Percentiles rank a stretch among this genome's conserved stretches.
These are phyloP conservation scores for Lethenteron reissneri DNA, from an alignment of 2,113 vertebrate species.

Conservation along the genomic window DNA sequence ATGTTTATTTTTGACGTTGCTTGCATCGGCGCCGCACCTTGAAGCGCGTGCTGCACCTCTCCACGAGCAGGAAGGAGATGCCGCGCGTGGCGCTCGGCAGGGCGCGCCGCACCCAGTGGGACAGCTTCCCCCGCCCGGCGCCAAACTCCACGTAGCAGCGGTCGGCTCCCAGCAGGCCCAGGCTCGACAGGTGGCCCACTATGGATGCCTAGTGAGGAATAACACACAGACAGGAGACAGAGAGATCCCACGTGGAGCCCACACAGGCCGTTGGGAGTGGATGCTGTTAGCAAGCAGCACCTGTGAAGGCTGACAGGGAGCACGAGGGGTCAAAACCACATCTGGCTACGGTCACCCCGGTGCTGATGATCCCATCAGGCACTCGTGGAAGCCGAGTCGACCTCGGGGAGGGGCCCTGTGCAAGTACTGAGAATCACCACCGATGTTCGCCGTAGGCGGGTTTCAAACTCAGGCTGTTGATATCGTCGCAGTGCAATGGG, in stretches of 20 bases:
- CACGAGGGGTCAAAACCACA: too few species aligned
- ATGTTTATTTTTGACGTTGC: too few species aligned
- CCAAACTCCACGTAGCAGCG: slow-evolving; percentile 81
- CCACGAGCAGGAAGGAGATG: slow-evolving; percentile 62
- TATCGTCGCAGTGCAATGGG: too few species aligned
- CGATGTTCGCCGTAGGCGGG: too few species aligned
- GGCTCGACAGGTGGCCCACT: slow-evolving; percentile 58
- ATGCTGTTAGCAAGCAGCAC: not conserved
- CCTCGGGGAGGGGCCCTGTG: too few species aligned
- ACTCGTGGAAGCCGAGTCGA: too few species aligned
- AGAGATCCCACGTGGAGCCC: not conserved
- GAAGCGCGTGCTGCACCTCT: slow-evolving; percentile 65
- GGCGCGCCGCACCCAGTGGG: slow-evolving; percentile 72
- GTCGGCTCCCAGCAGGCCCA: slow-evolving; percentile 46
- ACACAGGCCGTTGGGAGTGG: not conserved
- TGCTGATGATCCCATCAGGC: too few species aligned
- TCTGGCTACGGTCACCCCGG: too few species aligned
- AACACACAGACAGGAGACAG: slow-evolving; percentile 11
- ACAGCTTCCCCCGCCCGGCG: slow-evolving; percentile 74
- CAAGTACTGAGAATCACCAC: too few species aligned
- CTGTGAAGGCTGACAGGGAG: not conserved
- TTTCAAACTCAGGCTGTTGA: too few species aligned
- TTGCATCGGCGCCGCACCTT: slow-evolving; percentile 29
- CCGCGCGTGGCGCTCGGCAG: slow-evolving; percentile 30
- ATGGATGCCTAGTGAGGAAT: slow-evolving; percentile 44